Conservation (phyloP, 2,797 vertebrate genomes). For the Nyctibius grandis region DNA sequence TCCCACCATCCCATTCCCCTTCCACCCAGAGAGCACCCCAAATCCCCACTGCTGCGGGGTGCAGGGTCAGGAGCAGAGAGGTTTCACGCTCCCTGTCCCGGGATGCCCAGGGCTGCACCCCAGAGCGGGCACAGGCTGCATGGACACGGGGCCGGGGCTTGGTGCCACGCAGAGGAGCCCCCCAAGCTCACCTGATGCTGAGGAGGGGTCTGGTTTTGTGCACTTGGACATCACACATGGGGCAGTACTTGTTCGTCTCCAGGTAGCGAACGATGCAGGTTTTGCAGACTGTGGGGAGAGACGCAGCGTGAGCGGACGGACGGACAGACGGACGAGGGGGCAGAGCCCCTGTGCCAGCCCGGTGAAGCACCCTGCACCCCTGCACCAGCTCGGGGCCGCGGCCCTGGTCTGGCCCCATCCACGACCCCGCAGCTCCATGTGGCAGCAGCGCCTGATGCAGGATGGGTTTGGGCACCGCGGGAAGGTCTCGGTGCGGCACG, state of each 20-base stretch:
- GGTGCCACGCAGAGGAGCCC: neutral
- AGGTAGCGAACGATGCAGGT: constrained; percentile 94
- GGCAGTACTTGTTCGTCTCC: constrained; percentile 94
- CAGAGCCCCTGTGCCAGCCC: neutral
- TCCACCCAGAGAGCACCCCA: neutral
- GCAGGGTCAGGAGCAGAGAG: neutral
- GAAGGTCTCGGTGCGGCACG: neutral
- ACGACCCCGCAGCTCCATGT: neutral
- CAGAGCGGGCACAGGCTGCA: neutral
- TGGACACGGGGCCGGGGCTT: fast-evolving
- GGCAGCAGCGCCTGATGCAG: fast-evolving
- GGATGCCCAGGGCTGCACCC: neutral
- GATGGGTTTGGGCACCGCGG: neutral
- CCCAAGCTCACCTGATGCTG: constrained; percentile 83
- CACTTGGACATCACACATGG: constrained; percentile 91
- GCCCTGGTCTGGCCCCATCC: too few relatives aligned
- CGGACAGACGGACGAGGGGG: neutral
- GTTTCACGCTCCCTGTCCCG: neutral
- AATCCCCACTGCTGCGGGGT: neutral
- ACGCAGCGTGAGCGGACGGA: neutral
- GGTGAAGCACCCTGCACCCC: neutral
- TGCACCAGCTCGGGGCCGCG: fast-evolving
- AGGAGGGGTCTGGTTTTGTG: constrained; percentile 92
- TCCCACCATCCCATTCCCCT: neutral
- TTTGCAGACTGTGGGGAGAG: constrained; percentile 82